These are phyloP conservation scores for Microctenopoma stevenorrisi DNA, from an alignment of 2,797 vertebrate species.

Conservation along the genomic window DNA sequence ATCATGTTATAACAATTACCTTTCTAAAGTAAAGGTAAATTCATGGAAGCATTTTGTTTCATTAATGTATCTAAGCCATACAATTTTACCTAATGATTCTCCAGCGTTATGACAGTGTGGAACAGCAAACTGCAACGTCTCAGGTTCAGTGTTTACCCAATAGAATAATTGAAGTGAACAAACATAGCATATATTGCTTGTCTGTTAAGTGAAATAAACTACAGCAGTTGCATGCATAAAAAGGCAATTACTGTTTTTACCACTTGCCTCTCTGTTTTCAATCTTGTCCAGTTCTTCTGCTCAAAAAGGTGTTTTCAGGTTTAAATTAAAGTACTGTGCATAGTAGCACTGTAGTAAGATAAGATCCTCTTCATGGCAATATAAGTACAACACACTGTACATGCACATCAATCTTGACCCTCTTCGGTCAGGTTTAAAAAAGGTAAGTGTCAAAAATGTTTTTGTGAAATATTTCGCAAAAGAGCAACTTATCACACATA, in stretches of 20 bases:
- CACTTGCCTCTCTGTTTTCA: constrained; percentile 47
- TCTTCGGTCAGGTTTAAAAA: too few species aligned
- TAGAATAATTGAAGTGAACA: constrained; percentile 52
- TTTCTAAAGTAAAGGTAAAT: not conserved
- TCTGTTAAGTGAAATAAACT: constrained; percentile 51
- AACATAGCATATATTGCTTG: constrained; percentile 61
- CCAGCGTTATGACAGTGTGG: not conserved
- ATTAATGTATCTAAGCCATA: constrained; percentile 4
- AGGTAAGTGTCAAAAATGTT: too few species aligned
- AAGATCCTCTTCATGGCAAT: too few species aligned
- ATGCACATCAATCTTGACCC: too few species aligned
- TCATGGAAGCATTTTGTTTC: not conserved
- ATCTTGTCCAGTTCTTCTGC: constrained; percentile 45
- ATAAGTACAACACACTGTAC: too few species aligned
- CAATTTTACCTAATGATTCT: constrained; percentile 17
- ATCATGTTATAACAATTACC: not conserved
- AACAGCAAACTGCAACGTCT: constrained; percentile 26
- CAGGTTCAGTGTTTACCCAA: constrained; percentile 23
- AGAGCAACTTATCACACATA: too few species aligned
- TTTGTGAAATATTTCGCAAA: too few species aligned
- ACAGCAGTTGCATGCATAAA: constrained; percentile 63
- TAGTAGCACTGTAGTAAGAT: not conserved
- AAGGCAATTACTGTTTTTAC: constrained; percentile 70
- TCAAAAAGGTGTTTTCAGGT: constrained; percentile 52
- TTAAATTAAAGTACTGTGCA: constrained; percentile 35